Evolutionary conservation across 2,797 vertebrate genomes (phyloP).

Genomic region (Orestias chungarensis): DNA sequence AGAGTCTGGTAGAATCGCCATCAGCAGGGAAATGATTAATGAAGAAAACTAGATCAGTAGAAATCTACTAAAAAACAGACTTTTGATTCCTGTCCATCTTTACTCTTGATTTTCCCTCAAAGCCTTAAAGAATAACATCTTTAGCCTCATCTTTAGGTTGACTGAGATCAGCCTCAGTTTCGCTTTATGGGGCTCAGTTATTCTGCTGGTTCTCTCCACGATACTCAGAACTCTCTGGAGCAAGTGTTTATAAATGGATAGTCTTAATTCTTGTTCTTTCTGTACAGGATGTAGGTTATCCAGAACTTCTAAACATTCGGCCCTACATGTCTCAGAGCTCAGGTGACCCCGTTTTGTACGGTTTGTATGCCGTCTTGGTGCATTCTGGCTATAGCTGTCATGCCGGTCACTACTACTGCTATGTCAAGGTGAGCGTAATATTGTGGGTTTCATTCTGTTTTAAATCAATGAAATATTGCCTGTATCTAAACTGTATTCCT

Average conservation of each 20-base stretch:
- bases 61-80: too few relatives aligned
- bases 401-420: constrained; percentile 95
- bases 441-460: background rate
- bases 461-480: background rate
- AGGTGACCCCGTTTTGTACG: constrained; percentile 88
- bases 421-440: constrained; percentile 85
- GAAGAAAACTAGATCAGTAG: too few relatives aligned
- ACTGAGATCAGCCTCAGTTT: too few relatives aligned
- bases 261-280: background rate
- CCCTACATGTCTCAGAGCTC: constrained; percentile 94
- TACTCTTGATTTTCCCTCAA: too few relatives aligned
- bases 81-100: too few relatives aligned
- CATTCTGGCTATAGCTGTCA: constrained; percentile 96
- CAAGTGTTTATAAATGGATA: background rate
- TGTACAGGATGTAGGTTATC: constrained; percentile 90
- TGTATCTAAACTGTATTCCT: background rate
- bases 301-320: constrained; percentile 91
- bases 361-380: constrained; percentile 93
- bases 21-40: too few relatives aligned
- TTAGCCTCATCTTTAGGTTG: too few relatives aligned
- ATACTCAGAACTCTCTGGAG: background rate
- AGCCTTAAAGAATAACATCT: too few relatives aligned
- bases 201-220: too few relatives aligned
- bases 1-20: too few relatives aligned
- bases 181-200: too few relatives aligned